These are phyloP conservation scores for Calonectris borealis DNA, from an alignment of 2,113 vertebrate genomes.

Conservation along the genomic window DNA sequence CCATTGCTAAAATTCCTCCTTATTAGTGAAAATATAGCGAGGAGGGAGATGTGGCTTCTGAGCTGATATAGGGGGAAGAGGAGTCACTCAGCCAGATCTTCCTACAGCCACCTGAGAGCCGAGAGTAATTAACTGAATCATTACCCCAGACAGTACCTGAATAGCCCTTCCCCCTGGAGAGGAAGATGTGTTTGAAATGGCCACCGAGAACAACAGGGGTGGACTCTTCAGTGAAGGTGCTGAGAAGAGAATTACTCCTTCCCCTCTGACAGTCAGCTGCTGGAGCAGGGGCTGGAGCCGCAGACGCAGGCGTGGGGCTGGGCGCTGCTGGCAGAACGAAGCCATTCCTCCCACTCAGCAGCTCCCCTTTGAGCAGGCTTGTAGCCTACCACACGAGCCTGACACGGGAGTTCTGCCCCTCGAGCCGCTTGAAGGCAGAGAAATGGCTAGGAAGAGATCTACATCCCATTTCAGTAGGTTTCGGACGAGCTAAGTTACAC, in stretches of 20 bases:
- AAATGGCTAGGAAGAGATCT: not conserved
- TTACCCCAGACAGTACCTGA: not conserved
- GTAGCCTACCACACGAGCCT: not conserved
- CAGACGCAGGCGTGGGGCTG: not conserved
- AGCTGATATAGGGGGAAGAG: not conserved
- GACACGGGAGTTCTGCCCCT: not conserved
- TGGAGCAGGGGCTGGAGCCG: not conserved
- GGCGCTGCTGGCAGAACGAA: not conserved
- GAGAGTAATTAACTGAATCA: not conserved
- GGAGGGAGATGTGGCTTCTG: not conserved
- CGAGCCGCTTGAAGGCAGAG: accelerated
- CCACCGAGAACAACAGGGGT: not conserved
- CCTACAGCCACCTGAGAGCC: not conserved
- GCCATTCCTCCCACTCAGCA: not conserved
- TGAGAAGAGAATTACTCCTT: not conserved
- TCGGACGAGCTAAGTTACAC: not conserved
- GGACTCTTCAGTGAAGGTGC: not conserved
- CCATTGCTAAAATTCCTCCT: not conserved
- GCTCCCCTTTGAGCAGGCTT: not conserved
- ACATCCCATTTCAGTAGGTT: too few species aligned
- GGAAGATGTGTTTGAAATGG: not conserved
- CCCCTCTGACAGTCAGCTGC: accelerated
- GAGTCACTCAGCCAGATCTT: not conserved
- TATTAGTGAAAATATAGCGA: not conserved
- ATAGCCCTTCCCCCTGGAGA: accelerated